Conservation (phyloP, 2,888 invertebrate genomes). For the Scrobipalpa costella region DNA sequence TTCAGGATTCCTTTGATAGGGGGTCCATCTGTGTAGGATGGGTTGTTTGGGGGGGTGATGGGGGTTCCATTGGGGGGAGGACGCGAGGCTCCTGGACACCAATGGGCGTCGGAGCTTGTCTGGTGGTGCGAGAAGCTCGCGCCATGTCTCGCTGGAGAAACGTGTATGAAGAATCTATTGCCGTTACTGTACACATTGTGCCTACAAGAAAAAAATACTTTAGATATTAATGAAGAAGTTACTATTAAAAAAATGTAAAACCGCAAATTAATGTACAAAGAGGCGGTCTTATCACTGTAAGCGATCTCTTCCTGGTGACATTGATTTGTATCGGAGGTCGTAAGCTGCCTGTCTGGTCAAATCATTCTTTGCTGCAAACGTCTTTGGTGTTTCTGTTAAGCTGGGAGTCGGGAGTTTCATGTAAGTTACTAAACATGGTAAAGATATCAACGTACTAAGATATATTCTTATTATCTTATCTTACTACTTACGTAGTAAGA, state of each 20-base stretch:
- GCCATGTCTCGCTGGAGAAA: constrained; percentile 55
- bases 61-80: constrained; percentile 54
- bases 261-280: too few relatives aligned
- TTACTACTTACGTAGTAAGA: too few relatives aligned
- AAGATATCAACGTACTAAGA: too few relatives aligned
- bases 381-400: constrained; percentile 16
- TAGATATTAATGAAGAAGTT: too few relatives aligned
- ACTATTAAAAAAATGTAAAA: too few relatives aligned
- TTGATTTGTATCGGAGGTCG: too few relatives aligned
- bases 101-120: constrained; percentile 18
- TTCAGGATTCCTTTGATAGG: constrained; percentile 72
- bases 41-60: constrained; percentile 51
- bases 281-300: too few relatives aligned
- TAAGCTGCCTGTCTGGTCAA: too few relatives aligned
- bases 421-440: too few relatives aligned
- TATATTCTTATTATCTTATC: too few relatives aligned
- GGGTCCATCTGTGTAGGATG: constrained; percentile 34
- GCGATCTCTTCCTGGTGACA: too few relatives aligned
- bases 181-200: constrained; percentile 63
- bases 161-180: constrained; percentile 62
- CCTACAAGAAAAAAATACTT: constrained; percentile 34
- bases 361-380: neutral
- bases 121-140: neutral
- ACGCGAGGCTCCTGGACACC: constrained; percentile 38
- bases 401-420: constrained; percentile 4